These are phyloP conservation scores for Chascanopsetta lugubris DNA, from an alignment of 2,113 vertebrate genomes.

Conservation along the genomic window DNA sequence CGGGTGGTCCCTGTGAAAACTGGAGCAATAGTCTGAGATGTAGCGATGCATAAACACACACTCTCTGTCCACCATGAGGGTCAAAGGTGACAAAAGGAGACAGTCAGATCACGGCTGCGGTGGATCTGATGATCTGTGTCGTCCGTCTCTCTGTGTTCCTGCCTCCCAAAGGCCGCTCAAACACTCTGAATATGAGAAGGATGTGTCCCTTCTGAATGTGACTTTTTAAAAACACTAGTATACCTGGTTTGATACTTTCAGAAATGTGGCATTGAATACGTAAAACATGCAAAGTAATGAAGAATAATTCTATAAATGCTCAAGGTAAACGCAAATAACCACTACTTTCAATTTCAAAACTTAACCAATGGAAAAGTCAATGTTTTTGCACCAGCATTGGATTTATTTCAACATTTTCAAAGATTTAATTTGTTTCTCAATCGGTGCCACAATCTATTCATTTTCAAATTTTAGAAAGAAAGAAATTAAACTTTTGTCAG, in stretches of 20 bases:
- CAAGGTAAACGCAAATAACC: not conserved
- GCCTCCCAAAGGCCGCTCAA: constrained; percentile 64
- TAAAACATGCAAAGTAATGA: not conserved
- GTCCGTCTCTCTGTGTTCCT: constrained; percentile 58
- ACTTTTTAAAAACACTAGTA: constrained; percentile 2
- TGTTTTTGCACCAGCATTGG: not conserved
- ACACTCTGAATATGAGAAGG: constrained; percentile 22
- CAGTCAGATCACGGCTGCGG: constrained; percentile 67
- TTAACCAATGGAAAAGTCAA: not conserved
- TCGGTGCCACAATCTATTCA: not conserved
- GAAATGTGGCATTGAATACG: no score
- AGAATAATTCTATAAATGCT: constrained; percentile 4
- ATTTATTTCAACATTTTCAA: not conserved
- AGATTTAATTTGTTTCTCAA: not conserved
- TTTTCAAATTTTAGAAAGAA: no score
- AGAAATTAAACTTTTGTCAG: no score
- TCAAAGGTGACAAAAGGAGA: constrained; percentile 64
- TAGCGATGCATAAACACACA: constrained; percentile 62
- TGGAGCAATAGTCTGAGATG: constrained; percentile 66
- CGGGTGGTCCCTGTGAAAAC: constrained; percentile 58
- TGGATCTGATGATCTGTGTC: constrained; percentile 65
- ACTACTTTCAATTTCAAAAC: not conserved
- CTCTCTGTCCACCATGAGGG: constrained; percentile 66
- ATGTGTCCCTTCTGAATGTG: constrained; percentile 20
- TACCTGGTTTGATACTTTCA: no score